These are phyloP conservation scores for Pammene aurita DNA, from an alignment of 2,888 invertebrate species.

Conservation along the genomic window DNA sequence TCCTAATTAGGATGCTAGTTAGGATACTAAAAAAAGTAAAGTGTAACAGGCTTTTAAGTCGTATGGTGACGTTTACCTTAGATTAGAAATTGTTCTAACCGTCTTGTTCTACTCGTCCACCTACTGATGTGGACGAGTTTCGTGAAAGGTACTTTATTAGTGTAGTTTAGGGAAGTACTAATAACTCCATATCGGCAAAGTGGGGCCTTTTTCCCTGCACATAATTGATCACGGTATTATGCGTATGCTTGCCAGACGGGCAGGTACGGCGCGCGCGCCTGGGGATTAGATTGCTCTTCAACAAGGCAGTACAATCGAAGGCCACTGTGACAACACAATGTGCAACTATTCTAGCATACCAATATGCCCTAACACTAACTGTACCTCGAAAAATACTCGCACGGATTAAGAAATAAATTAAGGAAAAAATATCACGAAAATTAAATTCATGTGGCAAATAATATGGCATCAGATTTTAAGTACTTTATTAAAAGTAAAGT, in stretches of 20 bases:
- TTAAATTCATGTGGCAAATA: constrained; percentile 80
- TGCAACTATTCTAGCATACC: constrained; percentile 74
- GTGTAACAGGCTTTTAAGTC: too few species aligned
- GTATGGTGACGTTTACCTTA: too few species aligned
- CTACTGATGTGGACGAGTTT: too few species aligned
- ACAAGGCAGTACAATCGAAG: constrained; percentile 70
- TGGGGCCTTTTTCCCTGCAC: too few species aligned
- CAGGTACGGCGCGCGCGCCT: constrained; percentile 23
- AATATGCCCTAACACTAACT: constrained; percentile 66
- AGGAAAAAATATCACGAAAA: constrained; percentile 77
- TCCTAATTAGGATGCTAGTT: too few species aligned
- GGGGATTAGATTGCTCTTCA: constrained; percentile 50
- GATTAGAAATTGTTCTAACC: too few species aligned
- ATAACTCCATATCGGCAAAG: too few species aligned
- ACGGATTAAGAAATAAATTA: constrained; percentile 71
- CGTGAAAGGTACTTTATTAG: too few species aligned
- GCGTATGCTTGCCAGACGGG: constrained; percentile 18
- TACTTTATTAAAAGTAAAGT: constrained; percentile 73
- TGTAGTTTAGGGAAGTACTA: too few species aligned
- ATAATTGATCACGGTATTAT: neutral
- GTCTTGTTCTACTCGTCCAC: too few species aligned
- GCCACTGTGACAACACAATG: constrained; percentile 78
- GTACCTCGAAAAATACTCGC: constrained; percentile 37
- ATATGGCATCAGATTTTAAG: constrained; percentile 83
- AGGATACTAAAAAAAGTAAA: too few species aligned